phyloP scores from a whole-genome alignment of 2,888 invertebrate species.

The Phyto melanocephala region DNA sequence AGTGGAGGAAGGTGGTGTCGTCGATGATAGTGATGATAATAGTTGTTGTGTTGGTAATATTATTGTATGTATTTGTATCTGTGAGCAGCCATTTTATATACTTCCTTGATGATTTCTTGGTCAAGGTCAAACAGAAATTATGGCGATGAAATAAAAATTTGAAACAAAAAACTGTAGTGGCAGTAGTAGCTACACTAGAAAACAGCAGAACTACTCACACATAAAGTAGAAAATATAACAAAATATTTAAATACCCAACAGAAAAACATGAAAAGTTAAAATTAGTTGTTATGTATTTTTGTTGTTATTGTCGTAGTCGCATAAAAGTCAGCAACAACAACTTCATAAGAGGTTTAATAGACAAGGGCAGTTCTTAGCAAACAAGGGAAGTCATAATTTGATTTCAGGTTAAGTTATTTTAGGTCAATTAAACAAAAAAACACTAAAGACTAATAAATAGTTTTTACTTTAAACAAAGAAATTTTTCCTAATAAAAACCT shows the following conservation, averaged over 20 bases:
- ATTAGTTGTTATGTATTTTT: neutral
- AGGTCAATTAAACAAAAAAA: too few relatives aligned
- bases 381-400: too few relatives aligned
- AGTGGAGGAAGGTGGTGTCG: neutral
- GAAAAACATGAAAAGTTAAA: neutral
- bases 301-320: too few relatives aligned
- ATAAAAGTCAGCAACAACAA: too few relatives aligned
- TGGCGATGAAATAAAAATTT: conserved; percentile 19
- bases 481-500: too few relatives aligned
- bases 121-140: conserved; percentile 61
- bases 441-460: too few relatives aligned
- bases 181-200: neutral
- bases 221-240: neutral
- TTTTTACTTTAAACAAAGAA: too few relatives aligned
- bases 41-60: neutral
- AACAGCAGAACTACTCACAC: neutral
- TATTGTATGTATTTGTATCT: neutral
- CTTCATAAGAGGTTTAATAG: too few relatives aligned
- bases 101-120: conserved; percentile 61
- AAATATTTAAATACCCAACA: too few relatives aligned
- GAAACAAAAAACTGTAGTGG: neutral
- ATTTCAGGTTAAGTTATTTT: too few relatives aligned
- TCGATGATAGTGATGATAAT: neutral
- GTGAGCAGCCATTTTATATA: conserved; percentile 16
- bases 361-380: too few relatives aligned